Evolutionary conservation across 2,113 vertebrate species (phyloP).

Genomic region (Mus pahari): DNA sequence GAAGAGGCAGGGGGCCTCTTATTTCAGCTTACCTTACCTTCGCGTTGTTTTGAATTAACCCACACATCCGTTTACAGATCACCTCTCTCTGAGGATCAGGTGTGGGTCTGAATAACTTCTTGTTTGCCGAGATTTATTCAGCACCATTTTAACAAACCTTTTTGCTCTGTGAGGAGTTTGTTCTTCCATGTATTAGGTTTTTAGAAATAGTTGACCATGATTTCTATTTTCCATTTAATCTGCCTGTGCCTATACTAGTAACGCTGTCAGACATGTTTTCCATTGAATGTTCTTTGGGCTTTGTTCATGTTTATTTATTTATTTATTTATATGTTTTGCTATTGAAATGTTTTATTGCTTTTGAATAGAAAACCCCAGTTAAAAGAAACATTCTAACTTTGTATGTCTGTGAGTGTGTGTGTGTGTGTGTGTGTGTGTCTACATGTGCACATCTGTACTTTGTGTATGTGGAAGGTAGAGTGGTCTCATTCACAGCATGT

Average conservation of each 20-base stretch:
- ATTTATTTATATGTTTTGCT: neutral
- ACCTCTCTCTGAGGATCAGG: neutral
- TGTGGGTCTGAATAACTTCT: neutral
- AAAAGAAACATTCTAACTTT: neutral
- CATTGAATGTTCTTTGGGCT: neutral
- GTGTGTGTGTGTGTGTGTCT: neutral
- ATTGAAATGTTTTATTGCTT: neutral
- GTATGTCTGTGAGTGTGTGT: neutral
- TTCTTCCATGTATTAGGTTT: neutral
- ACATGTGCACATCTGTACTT: neutral
- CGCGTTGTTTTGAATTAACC: neutral
- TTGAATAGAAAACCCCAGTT: conserved; percentile 34
- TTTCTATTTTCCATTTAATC: neutral
- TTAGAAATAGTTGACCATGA: neutral
- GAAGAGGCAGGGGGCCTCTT: neutral
- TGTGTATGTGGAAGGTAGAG: neutral
- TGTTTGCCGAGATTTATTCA: neutral
- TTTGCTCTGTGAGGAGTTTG: neutral
- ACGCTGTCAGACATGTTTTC: neutral
- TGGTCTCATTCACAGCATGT: neutral
- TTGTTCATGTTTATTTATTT: conserved; percentile 18
- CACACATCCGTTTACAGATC: neutral
- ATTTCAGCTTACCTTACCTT: neutral
- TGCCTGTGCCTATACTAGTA: neutral
- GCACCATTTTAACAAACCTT: neutral